A percentile compares a stretch with the other conserved stretches of the same genome.
Conservation (phyloP, 1,140 invertebrate species). For the Nixonia krombeini region DNA sequence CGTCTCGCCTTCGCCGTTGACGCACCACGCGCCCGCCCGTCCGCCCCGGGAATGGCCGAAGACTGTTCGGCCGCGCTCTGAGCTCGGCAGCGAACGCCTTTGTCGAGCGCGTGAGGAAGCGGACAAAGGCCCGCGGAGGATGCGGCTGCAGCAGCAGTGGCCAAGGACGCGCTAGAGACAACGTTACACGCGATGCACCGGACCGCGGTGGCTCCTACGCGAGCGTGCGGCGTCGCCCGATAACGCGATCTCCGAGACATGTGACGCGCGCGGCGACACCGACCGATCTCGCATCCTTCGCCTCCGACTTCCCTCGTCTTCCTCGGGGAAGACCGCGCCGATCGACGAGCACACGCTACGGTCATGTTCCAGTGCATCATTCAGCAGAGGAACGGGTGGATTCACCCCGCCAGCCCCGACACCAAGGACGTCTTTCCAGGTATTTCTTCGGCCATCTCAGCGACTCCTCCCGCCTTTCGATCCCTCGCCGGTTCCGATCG, state of each 20-base stretch:
- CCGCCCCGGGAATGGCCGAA: not conserved
- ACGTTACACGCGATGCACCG: not conserved
- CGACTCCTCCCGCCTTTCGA: no score
- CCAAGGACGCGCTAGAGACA: constrained; percentile 21
- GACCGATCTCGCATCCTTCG: not conserved
- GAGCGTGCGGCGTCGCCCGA: constrained; percentile 23
- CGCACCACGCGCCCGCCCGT: constrained; percentile 19
- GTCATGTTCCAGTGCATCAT: constrained; percentile 87
- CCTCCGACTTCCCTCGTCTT: not conserved
- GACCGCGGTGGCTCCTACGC: not conserved
- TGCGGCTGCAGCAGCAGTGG: constrained; percentile 16
- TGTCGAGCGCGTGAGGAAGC: not conserved
- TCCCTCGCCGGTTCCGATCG: no score
- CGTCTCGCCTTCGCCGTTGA: constrained; percentile 33
- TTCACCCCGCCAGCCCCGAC: constrained; percentile 78
- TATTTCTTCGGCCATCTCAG: no score
- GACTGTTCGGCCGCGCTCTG: no score
- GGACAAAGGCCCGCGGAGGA: constrained; percentile 1
- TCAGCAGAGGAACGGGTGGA: constrained; percentile 84
- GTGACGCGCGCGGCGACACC: not conserved
- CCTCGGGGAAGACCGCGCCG: not conserved
- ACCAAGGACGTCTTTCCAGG: constrained; percentile 85
- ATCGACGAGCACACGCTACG: constrained; percentile 9
- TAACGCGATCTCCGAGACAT: constrained; percentile 23
- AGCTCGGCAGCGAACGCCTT: no score